A percentile compares a stretch with the other conserved stretches of the same genome.
Conservation (phyloP, 2,888 invertebrate species). For the Callinectes sapidus region DNA sequence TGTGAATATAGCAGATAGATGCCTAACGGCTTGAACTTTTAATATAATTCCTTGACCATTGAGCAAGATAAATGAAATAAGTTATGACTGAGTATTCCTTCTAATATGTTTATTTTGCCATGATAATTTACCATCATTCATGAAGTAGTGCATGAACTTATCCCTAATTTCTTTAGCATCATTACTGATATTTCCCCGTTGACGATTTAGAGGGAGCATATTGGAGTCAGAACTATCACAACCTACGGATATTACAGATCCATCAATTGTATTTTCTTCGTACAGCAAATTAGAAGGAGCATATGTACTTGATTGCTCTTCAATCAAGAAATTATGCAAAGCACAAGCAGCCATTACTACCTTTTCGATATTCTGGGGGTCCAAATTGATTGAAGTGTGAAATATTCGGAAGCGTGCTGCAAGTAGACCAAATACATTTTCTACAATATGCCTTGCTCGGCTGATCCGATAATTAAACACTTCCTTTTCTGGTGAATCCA, state of each 20-base stretch:
- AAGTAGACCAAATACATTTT: conserved; percentile 37
- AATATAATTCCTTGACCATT: no score
- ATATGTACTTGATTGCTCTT: conserved; percentile 30
- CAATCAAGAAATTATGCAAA: conserved; percentile 43
- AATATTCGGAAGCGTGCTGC: conserved; percentile 42
- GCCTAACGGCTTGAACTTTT: no score
- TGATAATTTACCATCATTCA: conserved; percentile 51
- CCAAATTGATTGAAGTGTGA: conserved; percentile 35
- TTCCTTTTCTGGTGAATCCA: not conserved
- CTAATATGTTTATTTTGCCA: not conserved
- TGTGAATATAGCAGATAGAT: no score
- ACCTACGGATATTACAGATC: conserved; percentile 32
- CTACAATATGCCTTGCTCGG: conserved; percentile 33
- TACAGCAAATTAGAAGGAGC: conserved; percentile 31
- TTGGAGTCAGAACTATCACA: conserved; percentile 49
- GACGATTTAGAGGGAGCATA: conserved; percentile 43
- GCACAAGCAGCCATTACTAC: no score
- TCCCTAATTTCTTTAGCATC: conserved; percentile 46
- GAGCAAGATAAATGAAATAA: not conserved
- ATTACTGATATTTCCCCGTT: conserved; percentile 43
- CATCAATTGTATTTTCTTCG: conserved; percentile 48
- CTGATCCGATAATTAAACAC: conserved; percentile 40
- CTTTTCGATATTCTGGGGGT: no score
- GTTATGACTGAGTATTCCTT: not conserved
- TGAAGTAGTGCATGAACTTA: conserved; percentile 49